Evolutionary conservation across 2,797 vertebrate genomes (phyloP), one percentile per base, ranked within the genome.

Genomic region (Neomorphus geoffroyi): DNA sequence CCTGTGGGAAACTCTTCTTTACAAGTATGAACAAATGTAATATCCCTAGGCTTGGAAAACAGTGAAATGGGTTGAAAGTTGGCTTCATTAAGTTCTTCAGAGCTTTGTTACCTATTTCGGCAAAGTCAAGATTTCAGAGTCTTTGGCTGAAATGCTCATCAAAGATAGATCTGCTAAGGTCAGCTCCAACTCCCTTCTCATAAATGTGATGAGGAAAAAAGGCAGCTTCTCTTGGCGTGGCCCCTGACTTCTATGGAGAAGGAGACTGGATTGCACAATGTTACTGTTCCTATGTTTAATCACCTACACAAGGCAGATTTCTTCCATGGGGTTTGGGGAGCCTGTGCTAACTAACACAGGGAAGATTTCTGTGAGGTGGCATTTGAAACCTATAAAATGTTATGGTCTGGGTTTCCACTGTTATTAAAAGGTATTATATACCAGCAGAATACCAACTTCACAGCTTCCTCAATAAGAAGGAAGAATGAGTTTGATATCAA

Each of bases 131-230:
- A 6, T 32, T 48, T 86, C 18, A 41, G 32, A 60, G 21, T 39
- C 33, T 45, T 43, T 67, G 27, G 23, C 13, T 62, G 69, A 43
- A 72, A 18, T 4, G 13, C 35, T 51, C 60, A 9, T 18, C 24
- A 8, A 1, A 5, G 53, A 18, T 61, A 2, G 0, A 9, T 39
- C 35, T 69, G 54, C 41, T 50, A 26, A 46, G 60, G 32, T 46
- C 50, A 58, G 21, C 64, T 66, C 66, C 33, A n/a, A 0, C 73
- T 84, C 71, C 18, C 13, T 57, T 78, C 41, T 56, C 11, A 18
- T 46, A 26, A 3, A 6, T 4, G 0, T 2, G 43, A 6, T 13
- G 1, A 4, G 50, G 45, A 64, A 57, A 30, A 54, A 50, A 64
- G 18, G 27, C 27, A 15, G 60, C 39, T 74, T 33, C 50, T 51